Evolutionary conservation across 2,797 vertebrate genomes (phyloP).

Genomic region (Melanotaenia parkinsoni): DNA sequence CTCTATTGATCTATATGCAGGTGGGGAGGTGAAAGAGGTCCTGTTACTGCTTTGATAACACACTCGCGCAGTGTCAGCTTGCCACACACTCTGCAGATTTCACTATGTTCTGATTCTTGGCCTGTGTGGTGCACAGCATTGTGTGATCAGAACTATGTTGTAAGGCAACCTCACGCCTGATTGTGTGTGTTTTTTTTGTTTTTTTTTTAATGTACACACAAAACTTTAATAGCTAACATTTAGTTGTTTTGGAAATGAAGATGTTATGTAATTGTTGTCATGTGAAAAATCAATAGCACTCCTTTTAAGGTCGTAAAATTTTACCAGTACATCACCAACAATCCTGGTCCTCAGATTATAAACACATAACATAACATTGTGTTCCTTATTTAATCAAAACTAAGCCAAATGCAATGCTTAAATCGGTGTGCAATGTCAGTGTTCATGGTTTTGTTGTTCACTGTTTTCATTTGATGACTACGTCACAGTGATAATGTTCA

Average conservation of each 20-base stretch:
- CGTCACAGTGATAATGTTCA: neutral
- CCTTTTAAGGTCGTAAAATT: too few relatives aligned
- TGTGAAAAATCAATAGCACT: too few relatives aligned
- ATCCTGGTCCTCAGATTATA: too few relatives aligned
- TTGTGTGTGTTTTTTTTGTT: neutral
- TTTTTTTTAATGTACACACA: neutral
- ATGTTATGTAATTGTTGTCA: too few relatives aligned
- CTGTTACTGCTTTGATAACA: constrained; percentile 54
- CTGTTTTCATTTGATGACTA: neutral
- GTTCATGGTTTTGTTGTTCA: neutral
- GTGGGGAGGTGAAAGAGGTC: constrained; percentile 45
- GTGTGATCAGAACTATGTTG: constrained; percentile 6
- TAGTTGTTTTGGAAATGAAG: neutral
- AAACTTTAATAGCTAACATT: neutral
- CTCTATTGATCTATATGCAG: constrained; percentile 59
- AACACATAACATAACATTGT: too few relatives aligned
- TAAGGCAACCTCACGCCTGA: neutral
- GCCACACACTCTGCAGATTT: constrained; percentile 21
- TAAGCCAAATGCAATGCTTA: too few relatives aligned
- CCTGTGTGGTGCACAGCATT: neutral
- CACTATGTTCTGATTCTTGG: neutral
- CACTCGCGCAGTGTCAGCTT: constrained; percentile 35
- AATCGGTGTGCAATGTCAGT: neutral
- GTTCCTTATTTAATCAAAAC: too few relatives aligned
- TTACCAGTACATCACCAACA: too few relatives aligned